Base-by-base conservation (phyloP, 2,888 invertebrate species). In the Tachystola acroxantha region DNA sequence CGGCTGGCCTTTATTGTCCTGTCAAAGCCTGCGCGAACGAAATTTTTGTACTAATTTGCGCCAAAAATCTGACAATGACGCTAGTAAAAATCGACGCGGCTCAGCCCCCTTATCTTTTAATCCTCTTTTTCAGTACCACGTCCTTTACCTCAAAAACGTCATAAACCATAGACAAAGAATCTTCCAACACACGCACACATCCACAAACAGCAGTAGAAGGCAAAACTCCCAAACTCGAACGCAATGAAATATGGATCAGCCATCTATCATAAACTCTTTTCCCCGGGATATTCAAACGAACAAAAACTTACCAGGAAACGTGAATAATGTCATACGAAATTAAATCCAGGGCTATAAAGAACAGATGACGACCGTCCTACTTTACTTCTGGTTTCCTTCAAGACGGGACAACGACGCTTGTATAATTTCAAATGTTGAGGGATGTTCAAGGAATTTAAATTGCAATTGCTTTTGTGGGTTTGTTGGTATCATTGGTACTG, bases 281-380 rank as follows among this genome's bases (percentile, higher is more conserved):
- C 56, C 45, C 33, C 32, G 45, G 44, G 57, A 60, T 56, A 63
- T 50, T 69, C 65, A 55, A 59, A 59, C 58, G 61, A 59, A 61
- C 64, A 76, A 82, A 81, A 82, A 81, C 72, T 78, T 74, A 65
- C 64, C 57, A 67, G 61, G 52, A 51, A n/a, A 54, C 58, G 66
- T 81, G 82, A 82, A 75, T 80, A 82, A 84, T 80, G 82, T 80
- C 73, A 67, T 61, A 59, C 74, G 76, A 77, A 84, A 84, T 84
- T 80, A 82, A 84, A 82, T 72, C 71, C 65, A 48, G 46, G 53
- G 77, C 80, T 62, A 81, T 84, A 81, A 82, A 77, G 72, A 66
- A 70, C 82, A 84, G 76, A 80, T 81, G 82, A 74, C 79, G 80
- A 42, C 50, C 53, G 46, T 56, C 55, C 64, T n/a, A n/a, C n/a